phyloP scores from a whole-genome alignment of 2,113 vertebrate genomes.

The Haemorhous mexicanus region DNA sequence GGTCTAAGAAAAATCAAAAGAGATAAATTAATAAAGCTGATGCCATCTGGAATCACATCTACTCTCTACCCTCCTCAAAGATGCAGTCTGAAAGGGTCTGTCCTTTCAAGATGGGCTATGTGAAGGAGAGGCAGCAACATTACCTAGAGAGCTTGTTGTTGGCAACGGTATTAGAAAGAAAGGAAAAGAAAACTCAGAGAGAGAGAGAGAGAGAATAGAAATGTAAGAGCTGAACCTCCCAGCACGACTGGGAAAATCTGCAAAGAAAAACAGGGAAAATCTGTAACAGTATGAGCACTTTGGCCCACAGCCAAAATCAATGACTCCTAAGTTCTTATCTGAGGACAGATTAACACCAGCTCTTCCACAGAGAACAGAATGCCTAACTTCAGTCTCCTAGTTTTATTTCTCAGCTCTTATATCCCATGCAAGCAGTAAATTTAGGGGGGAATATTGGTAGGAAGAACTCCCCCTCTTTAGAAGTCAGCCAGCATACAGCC shows the following conservation, averaged over 20 bases:
- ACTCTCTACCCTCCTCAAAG: neutral
- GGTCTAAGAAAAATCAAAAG: constrained; percentile 16
- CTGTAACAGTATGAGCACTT: neutral
- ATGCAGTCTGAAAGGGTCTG: neutral
- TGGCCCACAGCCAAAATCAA: neutral
- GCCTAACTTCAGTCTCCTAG: neutral
- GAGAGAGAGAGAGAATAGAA: neutral
- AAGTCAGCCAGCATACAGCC: fast-evolving
- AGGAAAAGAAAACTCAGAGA: neutral
- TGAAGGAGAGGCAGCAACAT: neutral
- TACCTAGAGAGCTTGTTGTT: neutral
- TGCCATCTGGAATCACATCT: neutral
- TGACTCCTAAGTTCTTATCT: neutral
- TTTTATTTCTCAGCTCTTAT: neutral
- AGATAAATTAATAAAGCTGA: neutral
- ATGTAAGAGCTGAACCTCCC: neutral
- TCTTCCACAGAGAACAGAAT: neutral
- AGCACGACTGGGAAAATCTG: neutral
- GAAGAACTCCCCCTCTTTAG: neutral
- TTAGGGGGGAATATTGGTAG: neutral
- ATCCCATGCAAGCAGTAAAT: neutral
- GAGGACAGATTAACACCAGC: fast-evolving
- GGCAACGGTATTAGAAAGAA: neutral
- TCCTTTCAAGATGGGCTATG: neutral
- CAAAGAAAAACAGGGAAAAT: neutral